Evolutionary conservation across 1,140 invertebrate genomes (phyloP), one percentile per base, ranked within the genome.

Genomic region (Phymorhynchus buccinoides): DNA sequence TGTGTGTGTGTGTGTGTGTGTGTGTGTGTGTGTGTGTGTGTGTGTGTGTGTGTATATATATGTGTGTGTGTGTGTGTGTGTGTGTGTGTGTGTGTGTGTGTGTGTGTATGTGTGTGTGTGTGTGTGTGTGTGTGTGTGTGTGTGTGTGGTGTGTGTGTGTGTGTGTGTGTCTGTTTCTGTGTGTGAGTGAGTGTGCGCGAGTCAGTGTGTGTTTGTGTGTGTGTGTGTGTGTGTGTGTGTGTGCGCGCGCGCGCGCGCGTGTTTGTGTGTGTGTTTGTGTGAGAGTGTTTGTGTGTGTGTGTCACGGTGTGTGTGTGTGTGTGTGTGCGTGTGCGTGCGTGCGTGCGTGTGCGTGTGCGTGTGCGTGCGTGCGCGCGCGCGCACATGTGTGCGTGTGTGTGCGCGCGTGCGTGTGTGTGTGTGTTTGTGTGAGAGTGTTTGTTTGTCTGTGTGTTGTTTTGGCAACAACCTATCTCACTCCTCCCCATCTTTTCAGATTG

Each of bases 51-150:
- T 18, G 18, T 48, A 48, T 18, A 48, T 18, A 48, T 18, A 32
- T 73, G 68, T 35, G 68, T 73, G 82, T 44, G 32, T 83, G 81
- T 83, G 37, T 83, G 66, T 83, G 41, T 73, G 82, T 83, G 27
- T 73, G 82, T 83, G 41, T 73, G 82, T 83, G 27, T 83, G 82
- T 83, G 41, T 83, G 66, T 83, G 41, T 73, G 82, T 83, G 41
- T 44, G 82, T 83, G 41, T 44, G 82, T 83, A 27, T 37, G 82
- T 83, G 12, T 44, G 82, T 83, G 37, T 37, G 81, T 83, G 41
- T 44, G 82, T 83, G 41, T 30, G 82, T 83, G 41, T 30, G 82
- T 83, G 41, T 30, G 82, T 83, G 41, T 41, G 82, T 83, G 41
- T 41, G 82, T 83, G 62, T 41, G 82, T 83, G 62, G 81, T 83